A percentile compares a stretch with the other conserved stretches of the same genome.
Conservation (phyloP, 2,113 vertebrate genomes). For the Glareola pratincola region DNA sequence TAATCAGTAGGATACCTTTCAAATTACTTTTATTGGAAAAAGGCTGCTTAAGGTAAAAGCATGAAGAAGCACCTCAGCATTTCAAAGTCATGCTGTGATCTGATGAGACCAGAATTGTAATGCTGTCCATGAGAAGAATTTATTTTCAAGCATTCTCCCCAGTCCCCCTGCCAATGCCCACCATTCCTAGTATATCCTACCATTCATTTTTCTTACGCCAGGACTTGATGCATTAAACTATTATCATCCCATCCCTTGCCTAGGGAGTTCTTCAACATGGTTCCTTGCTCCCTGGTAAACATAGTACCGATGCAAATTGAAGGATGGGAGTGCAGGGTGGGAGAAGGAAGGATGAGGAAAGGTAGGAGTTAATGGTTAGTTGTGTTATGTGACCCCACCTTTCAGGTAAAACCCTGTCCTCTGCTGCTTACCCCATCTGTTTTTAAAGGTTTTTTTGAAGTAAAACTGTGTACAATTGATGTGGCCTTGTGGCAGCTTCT, state of each 20-base stretch:
- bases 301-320: background rate
- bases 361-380: background rate
- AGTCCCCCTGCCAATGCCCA: background rate
- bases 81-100: background rate
- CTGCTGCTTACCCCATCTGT: background rate
- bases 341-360: background rate
- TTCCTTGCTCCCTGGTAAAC: background rate
- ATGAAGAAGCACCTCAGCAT: background rate
- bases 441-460: background rate
- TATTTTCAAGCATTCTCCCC: background rate
- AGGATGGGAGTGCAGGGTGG: background rate
- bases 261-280: background rate
- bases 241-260: background rate
- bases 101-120: background rate
- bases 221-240: background rate
- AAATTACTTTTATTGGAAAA: background rate
- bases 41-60: background rate
- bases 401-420: background rate
- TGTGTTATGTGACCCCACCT: background rate
- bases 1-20: background rate
- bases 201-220: background rate
- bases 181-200: fast-evolving
- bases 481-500: background rate
- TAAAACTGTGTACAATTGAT: background rate
- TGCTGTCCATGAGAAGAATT: background rate